Evolutionary conservation across 2,888 invertebrate species (phyloP), one percentile per base, ranked within the genome.

Genomic region (Hirtodrosophila trivittata): DNA sequence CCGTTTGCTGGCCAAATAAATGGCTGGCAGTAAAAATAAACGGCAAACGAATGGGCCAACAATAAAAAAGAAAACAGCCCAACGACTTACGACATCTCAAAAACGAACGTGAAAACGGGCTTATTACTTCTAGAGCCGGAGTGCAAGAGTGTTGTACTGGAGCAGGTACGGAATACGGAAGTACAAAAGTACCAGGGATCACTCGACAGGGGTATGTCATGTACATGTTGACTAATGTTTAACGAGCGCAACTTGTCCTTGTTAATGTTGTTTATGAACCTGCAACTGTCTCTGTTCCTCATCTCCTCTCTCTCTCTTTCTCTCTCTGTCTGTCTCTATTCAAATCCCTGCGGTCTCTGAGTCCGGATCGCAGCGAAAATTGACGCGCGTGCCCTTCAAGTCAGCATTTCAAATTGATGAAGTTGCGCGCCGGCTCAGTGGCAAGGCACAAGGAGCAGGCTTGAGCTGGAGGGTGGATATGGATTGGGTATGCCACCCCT

Each of bases 341-440:
- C 72, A 83, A 86, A 86, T 83, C 86, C 82, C 82, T 50, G 70
- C 76, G 78, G 85, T 58, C 66, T 28, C 50, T 16, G 46, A 25
- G 58, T 41, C 51, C 62, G 56, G 45, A 70, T 49, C 50, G 59
- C 65, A 49, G 56, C 63, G 35, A 51, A 35, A 82, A 82, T 73
- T 82, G 86, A 85, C 60, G 73, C 81, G 81, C 83, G 83, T 81
- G 86, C 82, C 76, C 68, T 32, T 70, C 60, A 58, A 39, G 65
- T 67, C 74, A 80, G 77, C 76, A 83, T 87, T 87, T 83, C 81
- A 86, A 88, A 88, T 88, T 89, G 88, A 88, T 88, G 87, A 89
- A 88, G 88, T 83, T 84, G 81, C 59, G 51, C 57, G 51, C 28
- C 26, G 12, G 41, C 18, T 38, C 43, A 35, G 28, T 35, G 30